Base-by-base conservation (phyloP, 2,888 invertebrate species). In the Eulithis prunata region DNA sequence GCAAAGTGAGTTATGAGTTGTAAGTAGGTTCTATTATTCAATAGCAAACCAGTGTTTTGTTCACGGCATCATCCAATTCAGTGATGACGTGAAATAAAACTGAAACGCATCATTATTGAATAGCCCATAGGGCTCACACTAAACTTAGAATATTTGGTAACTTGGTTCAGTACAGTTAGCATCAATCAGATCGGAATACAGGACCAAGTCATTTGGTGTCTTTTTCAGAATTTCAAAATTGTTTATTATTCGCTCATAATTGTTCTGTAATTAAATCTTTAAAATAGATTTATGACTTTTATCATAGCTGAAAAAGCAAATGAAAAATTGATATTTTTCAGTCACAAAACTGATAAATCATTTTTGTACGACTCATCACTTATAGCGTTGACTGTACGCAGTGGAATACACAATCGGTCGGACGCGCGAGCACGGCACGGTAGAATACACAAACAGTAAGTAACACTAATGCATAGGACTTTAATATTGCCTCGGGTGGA, bases 401-500 rank as follows among this genome's bases (percentile, higher is more conserved):
- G 11, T 49, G 21, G 49, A 3, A 49, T 21, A 21, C 47, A 55
- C 32, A 56, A 28, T 28, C 36, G 57, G n/a, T 46, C 14, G 38
- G 13, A 38, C 5, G 54, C 5, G 54, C 52, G 13, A 38, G 14
- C 14, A 28, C 55, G 54, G 14, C 14, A 28, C 55, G n/a, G 52
- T 45, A 14, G 47, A 49, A 38, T 54, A 61, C 12, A 32, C 41
- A 56, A 49, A 36, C 52, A 59, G 55, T 64, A 13, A 32, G 58
- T 59, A 13, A 36, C 21, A 45, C 58, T 63, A 56, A 59, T 63
- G 52, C 59, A 59, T 46, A 51, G 52, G 54, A 41, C 43, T 56
- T 1, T 21, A 21, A 21, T 21, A 38, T 60, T 60, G 56, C 57
- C 61, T 12, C 62, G 43, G 12, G 61, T 14, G 51, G 38, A 49